phyloP scores from a whole-genome alignment of 2,797 vertebrate species.

The Salarias fasciatus region DNA sequence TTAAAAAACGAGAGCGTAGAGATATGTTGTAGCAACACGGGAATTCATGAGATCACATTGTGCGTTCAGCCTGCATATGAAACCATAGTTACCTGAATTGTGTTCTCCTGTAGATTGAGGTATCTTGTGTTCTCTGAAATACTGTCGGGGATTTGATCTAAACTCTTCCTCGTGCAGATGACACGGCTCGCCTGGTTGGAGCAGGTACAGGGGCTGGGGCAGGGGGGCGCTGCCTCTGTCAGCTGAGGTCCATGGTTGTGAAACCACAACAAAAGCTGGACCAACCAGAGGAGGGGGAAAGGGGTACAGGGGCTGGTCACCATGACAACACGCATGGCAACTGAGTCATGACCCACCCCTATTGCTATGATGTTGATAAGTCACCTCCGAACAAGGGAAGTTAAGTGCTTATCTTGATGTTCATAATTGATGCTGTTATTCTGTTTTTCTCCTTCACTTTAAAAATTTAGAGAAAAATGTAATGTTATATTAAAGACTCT shows the following conservation, averaged over 20 bases:
- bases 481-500: constrained; percentile 44
- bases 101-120: constrained; percentile 98
- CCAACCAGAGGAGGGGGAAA: constrained; percentile 88
- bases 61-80: constrained; percentile 10
- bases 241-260: constrained; percentile 87
- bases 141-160: constrained; percentile 90
- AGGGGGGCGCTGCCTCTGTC: constrained; percentile 85
- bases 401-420: constrained; percentile 65
- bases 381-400: constrained; percentile 67
- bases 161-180: constrained; percentile 92
- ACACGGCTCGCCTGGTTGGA: constrained; percentile 97
- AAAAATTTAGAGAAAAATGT: constrained; percentile 37
- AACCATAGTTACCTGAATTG: constrained; percentile 87
- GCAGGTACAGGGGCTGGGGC: constrained; percentile 91
- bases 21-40: constrained; percentile 42
- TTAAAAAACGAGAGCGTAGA: constrained; percentile 15
- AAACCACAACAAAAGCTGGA: constrained; percentile 88
- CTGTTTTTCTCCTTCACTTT: constrained; percentile 48
- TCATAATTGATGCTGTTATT: constrained; percentile 61
- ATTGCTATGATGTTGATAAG: constrained; percentile 74
- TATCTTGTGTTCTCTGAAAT: constrained; percentile 98
- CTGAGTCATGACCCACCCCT: constrained; percentile 89
- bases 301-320: constrained; percentile 85
- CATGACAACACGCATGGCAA: constrained; percentile 90
- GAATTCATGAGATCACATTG: constrained; percentile 23